Evolutionary conservation across 2,797 vertebrate species (phyloP).

Genomic region (Chaetophractus vellerosus): DNA sequence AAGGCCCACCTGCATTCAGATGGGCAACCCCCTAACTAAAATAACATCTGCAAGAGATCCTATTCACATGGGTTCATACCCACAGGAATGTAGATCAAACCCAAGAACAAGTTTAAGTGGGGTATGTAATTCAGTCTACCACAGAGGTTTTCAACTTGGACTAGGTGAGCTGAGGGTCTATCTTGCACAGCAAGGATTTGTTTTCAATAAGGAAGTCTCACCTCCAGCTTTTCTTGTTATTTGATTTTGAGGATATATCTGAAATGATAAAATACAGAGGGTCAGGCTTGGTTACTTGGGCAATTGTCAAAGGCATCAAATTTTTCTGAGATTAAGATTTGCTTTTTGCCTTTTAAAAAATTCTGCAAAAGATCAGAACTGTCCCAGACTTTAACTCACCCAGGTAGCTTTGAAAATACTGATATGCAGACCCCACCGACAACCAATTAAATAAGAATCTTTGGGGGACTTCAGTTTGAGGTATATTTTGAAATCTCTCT

Average conservation of each 20-base stretch:
- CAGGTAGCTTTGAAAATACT: background rate
- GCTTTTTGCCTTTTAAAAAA: background rate
- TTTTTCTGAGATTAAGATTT: constrained; percentile 30
- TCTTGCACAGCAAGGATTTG: background rate
- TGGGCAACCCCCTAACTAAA: too few relatives aligned
- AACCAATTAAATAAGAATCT: constrained; percentile 41
- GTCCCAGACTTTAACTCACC: background rate
- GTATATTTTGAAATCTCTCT: constrained; percentile 14
- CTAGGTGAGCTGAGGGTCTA: background rate
- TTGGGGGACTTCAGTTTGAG: background rate
- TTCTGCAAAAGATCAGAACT: background rate
- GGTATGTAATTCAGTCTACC: too few relatives aligned
- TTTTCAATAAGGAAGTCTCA: background rate
- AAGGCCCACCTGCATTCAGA: too few relatives aligned
- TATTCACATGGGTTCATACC: too few relatives aligned
- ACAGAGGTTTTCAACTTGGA: background rate
- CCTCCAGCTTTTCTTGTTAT: background rate
- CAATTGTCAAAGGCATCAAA: background rate
- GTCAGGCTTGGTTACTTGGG: background rate
- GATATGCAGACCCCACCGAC: background rate
- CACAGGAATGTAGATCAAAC: too few relatives aligned
- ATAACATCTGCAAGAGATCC: too few relatives aligned
- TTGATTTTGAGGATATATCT: constrained; percentile 45
- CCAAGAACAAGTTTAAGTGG: too few relatives aligned
- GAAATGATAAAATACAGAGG: background rate